These are phyloP conservation scores for Endotricha flammealis DNA, from an alignment of 2,888 invertebrate species.

Conservation along the genomic window DNA sequence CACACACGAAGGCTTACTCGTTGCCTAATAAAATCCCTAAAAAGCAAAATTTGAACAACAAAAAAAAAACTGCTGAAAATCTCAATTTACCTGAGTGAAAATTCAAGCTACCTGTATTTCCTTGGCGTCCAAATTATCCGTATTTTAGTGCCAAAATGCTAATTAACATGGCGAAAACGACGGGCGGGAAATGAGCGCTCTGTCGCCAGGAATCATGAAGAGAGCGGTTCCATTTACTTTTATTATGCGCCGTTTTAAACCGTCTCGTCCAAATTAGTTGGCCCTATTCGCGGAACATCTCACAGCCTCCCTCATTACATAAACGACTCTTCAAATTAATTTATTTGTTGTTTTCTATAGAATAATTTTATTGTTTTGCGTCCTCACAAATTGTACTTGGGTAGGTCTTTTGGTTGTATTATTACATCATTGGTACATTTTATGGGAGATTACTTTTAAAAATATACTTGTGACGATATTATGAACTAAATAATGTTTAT, in stretches of 20 bases:
- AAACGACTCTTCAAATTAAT: constrained; percentile 51
- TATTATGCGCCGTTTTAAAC: constrained; percentile 73
- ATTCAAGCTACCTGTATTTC: constrained; percentile 18
- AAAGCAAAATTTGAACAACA: neutral
- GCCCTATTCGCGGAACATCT: constrained; percentile 64
- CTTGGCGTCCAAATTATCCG: constrained; percentile 58
- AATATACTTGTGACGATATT: no score
- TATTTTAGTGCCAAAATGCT: constrained; percentile 73
- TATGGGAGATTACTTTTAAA: no score
- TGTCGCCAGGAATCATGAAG: constrained; percentile 68
- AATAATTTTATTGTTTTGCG: constrained; percentile 10
- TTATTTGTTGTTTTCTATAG: constrained; percentile 34
- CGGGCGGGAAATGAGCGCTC: constrained; percentile 60
- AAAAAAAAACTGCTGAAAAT: constrained; percentile 1
- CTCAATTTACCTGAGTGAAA: constrained; percentile 5
- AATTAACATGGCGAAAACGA: constrained; percentile 66
- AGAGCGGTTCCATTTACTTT: constrained; percentile 72
- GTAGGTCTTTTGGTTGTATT: no score
- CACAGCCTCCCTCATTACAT: constrained; percentile 50
- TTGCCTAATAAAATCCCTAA: no score
- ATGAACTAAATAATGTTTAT: no score
- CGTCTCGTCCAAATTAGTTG: constrained; percentile 74
- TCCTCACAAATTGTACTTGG: neutral
- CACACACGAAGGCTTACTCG: no score
- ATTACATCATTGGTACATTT: no score